phyloP scores from a whole-genome alignment of 2,797 vertebrate species.

The Capromys pilorides region DNA sequence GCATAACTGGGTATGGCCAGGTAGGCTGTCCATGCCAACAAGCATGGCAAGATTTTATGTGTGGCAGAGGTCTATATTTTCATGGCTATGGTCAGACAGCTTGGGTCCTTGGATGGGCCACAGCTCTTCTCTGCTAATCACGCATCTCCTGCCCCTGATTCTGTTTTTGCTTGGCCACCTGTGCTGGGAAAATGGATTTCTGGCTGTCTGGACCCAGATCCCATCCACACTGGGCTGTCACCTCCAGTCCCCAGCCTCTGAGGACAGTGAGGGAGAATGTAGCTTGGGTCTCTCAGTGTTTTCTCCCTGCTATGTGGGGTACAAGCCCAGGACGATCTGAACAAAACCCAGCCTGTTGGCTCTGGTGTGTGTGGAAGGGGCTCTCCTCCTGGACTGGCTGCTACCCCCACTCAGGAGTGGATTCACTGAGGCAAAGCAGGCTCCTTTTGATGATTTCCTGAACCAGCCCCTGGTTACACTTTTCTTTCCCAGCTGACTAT shows the following conservation, averaged over 20 bases:
- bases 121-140: too few relatives aligned
- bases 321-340: neutral
- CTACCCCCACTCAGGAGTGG: neutral
- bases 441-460: neutral
- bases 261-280: neutral
- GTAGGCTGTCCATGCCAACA: neutral
- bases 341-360: neutral
- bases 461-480: too few relatives aligned
- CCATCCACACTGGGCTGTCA: neutral
- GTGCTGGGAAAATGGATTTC: neutral
- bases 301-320: neutral
- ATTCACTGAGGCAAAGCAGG: neutral
- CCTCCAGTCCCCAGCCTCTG: neutral
- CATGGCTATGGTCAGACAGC: neutral
- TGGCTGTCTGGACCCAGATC: neutral
- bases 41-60: neutral
- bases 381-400: neutral
- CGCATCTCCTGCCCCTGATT: neutral
- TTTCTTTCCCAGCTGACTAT: neutral
- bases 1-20: neutral
- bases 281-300: neutral
- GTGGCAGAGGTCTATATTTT: neutral
- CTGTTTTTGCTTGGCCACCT: neutral
- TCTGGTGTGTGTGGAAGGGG: neutral
- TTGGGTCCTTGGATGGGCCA: neutral